Evolutionary conservation across 2,797 vertebrate species (phyloP).

Genomic region (Capromys pilorides): DNA sequence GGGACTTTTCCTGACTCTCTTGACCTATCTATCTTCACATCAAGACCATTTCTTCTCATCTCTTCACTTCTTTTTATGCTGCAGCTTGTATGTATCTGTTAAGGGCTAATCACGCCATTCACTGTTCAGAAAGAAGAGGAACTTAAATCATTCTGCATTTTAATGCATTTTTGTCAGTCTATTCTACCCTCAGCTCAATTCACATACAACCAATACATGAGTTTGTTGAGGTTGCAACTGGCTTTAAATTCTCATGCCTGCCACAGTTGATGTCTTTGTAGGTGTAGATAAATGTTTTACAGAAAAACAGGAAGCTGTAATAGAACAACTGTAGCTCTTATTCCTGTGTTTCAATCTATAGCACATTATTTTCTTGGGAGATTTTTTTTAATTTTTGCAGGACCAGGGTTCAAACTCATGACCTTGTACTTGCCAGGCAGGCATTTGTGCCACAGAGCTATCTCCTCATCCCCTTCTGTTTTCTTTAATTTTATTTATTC

Average conservation of each 20-base stretch:
- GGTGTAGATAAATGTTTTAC: not conserved
- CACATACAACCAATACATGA: accelerated
- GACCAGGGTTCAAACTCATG: too few relatives aligned
- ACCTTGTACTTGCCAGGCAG: too few relatives aligned
- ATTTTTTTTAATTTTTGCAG: too few relatives aligned
- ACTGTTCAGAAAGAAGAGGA: not conserved
- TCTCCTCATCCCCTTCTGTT: too few relatives aligned
- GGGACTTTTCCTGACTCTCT: not conserved
- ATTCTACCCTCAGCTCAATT: accelerated
- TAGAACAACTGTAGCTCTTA: not conserved
- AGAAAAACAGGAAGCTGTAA: not conserved
- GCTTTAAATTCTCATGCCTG: accelerated
- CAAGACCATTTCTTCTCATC: not conserved
- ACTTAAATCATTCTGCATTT: not conserved
- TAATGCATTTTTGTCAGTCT: not conserved
- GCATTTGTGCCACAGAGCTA: too few relatives aligned
- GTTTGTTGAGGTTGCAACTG: not conserved
- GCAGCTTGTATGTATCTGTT: accelerated
- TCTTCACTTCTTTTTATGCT: not conserved
- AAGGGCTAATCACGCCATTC: not conserved
- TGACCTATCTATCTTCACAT: not conserved
- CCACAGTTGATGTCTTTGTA: not conserved
- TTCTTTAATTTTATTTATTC: not conserved
- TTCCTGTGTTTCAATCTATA: not conserved
- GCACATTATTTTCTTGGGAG: not conserved